These are phyloP conservation scores for Scleropages formosus DNA, from an alignment of 2,797 vertebrate species.

Conservation along the genomic window DNA sequence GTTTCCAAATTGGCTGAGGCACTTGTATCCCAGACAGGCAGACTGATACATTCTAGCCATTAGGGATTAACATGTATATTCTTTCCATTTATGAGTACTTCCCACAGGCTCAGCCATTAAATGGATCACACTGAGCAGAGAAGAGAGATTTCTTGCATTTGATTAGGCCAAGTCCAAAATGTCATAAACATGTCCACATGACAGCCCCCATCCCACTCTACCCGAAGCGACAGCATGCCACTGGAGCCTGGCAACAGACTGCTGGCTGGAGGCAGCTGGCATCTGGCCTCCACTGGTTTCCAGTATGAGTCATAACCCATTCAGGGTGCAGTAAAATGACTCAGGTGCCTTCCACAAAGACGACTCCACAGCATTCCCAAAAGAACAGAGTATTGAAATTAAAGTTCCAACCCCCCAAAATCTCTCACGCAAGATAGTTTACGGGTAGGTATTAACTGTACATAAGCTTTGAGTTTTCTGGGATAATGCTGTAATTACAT, in stretches of 20 bases:
- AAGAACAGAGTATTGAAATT: slow-evolving; percentile 1
- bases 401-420: neutral
- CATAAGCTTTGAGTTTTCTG: too few species aligned
- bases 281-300: slow-evolving; percentile 60
- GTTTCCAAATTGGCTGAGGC: slow-evolving; percentile 44
- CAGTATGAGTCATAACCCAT: slow-evolving; percentile 59
- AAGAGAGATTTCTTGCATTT: slow-evolving; percentile 32
- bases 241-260: slow-evolving; percentile 64
- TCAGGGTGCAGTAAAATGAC: slow-evolving; percentile 39
- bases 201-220: slow-evolving; percentile 32
- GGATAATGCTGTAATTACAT: too few species aligned
- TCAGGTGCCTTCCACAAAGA: slow-evolving; percentile 25
- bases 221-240: slow-evolving; percentile 39
- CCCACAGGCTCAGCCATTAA: slow-evolving; percentile 30
- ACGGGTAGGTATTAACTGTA: too few species aligned
- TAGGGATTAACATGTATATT: slow-evolving; percentile 43
- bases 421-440: neutral
- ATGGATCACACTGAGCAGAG: slow-evolving; percentile 44
- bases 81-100: slow-evolving; percentile 31
- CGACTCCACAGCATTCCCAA: slow-evolving; percentile 23
- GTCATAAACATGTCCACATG: slow-evolving; percentile 54
- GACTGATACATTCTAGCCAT: slow-evolving; percentile 38
- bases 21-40: slow-evolving; percentile 27
- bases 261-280: slow-evolving; percentile 48
- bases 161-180: slow-evolving; percentile 47